phyloP scores from a whole-genome alignment of 1,140 invertebrate genomes.

The Trialeurodes vaporariorum region DNA sequence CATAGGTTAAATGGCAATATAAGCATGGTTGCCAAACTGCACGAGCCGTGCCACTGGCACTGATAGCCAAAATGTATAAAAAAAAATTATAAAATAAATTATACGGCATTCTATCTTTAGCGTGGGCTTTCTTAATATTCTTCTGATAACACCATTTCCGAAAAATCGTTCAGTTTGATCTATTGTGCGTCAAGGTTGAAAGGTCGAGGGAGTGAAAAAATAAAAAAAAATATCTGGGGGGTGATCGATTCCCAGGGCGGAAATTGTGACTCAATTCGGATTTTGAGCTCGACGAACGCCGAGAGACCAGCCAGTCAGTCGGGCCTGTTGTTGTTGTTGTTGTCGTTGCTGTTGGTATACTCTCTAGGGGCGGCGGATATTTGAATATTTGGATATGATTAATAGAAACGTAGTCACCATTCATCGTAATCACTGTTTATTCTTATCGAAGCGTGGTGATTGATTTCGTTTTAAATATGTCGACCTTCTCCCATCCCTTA shows the following conservation, averaged over 20 bases:
- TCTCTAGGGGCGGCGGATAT: neutral
- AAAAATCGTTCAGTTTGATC: too few species aligned
- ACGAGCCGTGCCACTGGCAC: too few species aligned
- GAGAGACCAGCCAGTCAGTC: too few species aligned
- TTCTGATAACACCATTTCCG: too few species aligned
- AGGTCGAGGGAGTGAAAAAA: neutral
- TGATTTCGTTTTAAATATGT: neutral
- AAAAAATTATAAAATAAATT: too few species aligned
- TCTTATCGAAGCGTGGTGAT: neutral
- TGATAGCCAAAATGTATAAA: too few species aligned
- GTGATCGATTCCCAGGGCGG: neutral
- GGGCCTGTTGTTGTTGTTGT: neutral
- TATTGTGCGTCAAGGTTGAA: too few species aligned
- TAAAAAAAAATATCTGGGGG: too few species aligned
- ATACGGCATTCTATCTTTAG: too few species aligned
- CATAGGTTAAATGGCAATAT: too few species aligned
- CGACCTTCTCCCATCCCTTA: neutral
- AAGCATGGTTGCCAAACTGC: too few species aligned
- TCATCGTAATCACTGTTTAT: neutral
- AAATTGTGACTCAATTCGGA: neutral
- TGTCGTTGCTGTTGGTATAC: neutral
- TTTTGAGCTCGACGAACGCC: neutral
- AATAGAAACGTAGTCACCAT: neutral
- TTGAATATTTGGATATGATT: neutral
- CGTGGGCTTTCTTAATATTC: too few species aligned